phyloP scores from a whole-genome alignment of 2,113 vertebrate genomes.

The Phrynocephalus versicolor region DNA sequence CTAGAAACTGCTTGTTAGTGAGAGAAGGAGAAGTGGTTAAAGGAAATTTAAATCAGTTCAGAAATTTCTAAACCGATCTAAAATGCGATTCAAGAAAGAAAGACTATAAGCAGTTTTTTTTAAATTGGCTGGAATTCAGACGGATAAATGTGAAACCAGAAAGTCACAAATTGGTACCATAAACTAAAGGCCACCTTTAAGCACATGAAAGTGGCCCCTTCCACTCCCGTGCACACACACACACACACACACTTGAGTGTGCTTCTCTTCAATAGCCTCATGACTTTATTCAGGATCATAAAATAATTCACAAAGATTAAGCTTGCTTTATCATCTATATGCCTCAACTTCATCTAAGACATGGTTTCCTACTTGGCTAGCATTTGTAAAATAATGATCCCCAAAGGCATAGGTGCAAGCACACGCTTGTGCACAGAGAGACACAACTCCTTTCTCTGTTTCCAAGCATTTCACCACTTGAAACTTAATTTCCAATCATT shows the following conservation, averaged over 20 bases:
- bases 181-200: constrained; percentile 63
- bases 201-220: not conserved
- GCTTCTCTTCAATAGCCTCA: constrained; percentile 53
- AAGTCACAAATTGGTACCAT: constrained; percentile 65
- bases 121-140: constrained; percentile 54
- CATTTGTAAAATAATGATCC: constrained; percentile 29
- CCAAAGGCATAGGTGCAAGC: constrained; percentile 24
- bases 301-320: constrained; percentile 32
- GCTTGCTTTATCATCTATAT: constrained; percentile 17
- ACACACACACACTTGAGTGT: constrained; percentile 12
- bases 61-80: constrained; percentile 34
- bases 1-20: constrained; percentile 46
- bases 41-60: not conserved
- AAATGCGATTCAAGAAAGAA: constrained; percentile 19
- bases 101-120: not conserved
- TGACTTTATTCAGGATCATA: constrained; percentile 53
- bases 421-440: not conserved
- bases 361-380: not conserved
- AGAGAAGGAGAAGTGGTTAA: not conserved
- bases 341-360: constrained; percentile 28
- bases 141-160: constrained; percentile 58
- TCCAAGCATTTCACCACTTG: constrained; percentile 27
- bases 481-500: constrained; percentile 67
- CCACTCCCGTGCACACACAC: not conserved
- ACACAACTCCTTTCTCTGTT: not conserved